phyloP scores from a whole-genome alignment of 2,113 vertebrate species.

The Otis tarda region DNA sequence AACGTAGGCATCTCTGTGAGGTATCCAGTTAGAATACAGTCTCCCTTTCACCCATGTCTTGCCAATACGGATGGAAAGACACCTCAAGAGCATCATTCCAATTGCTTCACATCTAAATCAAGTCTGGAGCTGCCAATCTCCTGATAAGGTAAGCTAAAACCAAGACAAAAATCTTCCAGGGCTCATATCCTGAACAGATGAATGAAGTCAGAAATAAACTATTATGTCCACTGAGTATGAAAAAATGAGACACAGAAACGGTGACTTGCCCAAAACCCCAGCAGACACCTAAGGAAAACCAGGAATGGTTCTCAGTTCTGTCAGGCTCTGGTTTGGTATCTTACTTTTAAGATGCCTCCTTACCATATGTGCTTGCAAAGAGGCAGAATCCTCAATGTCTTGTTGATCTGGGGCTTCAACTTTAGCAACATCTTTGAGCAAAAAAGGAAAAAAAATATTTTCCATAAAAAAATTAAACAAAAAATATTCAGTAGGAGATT shows the following conservation, averaged over 20 bases:
- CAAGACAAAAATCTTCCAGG: not conserved
- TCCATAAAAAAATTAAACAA: not conserved
- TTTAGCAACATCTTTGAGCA: not conserved
- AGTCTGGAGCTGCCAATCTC: not conserved
- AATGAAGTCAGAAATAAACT: not conserved
- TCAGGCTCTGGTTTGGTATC: not conserved
- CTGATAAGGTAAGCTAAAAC: not conserved
- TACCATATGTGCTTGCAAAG: not conserved
- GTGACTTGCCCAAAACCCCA: not conserved
- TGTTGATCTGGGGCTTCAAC: not conserved
- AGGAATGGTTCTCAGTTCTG: not conserved
- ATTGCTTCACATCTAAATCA: not conserved
- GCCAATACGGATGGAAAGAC: not conserved
- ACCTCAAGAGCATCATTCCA: not conserved
- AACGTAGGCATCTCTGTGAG: not conserved
- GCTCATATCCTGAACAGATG: not conserved
- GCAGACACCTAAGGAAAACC: not conserved
- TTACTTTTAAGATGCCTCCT: not conserved
- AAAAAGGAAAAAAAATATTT: not conserved
- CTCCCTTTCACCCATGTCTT: not conserved
- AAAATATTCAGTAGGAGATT: not conserved
- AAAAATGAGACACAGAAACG: not conserved
- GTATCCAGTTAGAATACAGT: not conserved
- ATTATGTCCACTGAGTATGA: not conserved
- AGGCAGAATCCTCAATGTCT: not conserved